Evolutionary conservation across 2,113 vertebrate species (phyloP).

Genomic region (Ophiodon elongatus): DNA sequence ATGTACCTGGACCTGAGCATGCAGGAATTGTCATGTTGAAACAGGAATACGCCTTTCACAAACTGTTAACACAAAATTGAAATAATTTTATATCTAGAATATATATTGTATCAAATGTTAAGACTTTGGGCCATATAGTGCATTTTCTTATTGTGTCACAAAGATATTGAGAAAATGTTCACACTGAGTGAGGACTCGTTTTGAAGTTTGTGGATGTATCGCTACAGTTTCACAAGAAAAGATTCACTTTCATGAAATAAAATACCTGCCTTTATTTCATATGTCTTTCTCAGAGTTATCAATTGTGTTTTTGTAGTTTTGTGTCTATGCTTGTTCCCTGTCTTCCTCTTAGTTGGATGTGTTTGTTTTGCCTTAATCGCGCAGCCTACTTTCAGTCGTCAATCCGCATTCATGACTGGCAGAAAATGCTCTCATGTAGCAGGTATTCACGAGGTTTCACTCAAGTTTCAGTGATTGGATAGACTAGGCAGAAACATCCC

Average conservation of each 20-base stretch:
- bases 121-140: background rate
- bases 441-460: slow-evolving; percentile 22
- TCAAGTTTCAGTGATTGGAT: background rate
- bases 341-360: slow-evolving; percentile 9
- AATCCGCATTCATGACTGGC: slow-evolving; percentile 35
- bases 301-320: slow-evolving; percentile 7
- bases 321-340: background rate
- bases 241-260: background rate
- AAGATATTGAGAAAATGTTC: background rate
- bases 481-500: background rate
- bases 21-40: background rate
- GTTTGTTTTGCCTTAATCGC: background rate
- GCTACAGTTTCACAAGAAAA: background rate
- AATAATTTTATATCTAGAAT: background rate
- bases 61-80: background rate
- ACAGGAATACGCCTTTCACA: background rate
- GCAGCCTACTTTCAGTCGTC: background rate
- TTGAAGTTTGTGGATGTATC: background rate
- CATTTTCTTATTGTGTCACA: background rate
- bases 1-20: too few species aligned
- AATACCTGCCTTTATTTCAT: background rate
- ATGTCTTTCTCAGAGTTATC: background rate
- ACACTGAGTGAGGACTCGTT: background rate
- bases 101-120: background rate
- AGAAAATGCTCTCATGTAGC: slow-evolving; percentile 38